Conservation (phyloP, 2,113 vertebrate species). For the Pelmatolapia mariae region DNA sequence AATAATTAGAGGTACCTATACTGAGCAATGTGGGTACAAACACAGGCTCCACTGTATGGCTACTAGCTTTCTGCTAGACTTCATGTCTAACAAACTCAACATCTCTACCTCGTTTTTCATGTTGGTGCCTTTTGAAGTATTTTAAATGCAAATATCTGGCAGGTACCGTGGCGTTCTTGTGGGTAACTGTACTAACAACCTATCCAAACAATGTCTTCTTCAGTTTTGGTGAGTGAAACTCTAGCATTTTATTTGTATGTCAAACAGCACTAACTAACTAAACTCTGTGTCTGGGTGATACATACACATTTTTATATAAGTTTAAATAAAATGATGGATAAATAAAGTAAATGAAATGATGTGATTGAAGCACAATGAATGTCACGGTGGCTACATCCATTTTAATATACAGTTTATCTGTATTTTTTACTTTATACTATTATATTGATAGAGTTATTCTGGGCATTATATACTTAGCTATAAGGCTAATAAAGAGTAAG, state of each 20-base stretch:
- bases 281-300: neutral
- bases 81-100: neutral
- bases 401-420: neutral
- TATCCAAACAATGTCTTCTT: neutral
- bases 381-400: neutral
- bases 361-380: neutral
- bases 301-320: neutral
- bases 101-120: neutral
- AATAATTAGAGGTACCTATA: neutral
- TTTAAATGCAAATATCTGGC: neutral
- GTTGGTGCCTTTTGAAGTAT: neutral
- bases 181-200: neutral
- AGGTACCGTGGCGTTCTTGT: neutral
- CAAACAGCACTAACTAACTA: neutral
- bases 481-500: neutral
- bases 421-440: neutral
- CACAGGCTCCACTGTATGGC: neutral
- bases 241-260: neutral
- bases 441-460: neutral
- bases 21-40: neutral
- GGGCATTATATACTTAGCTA: neutral
- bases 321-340: neutral
- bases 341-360: neutral
- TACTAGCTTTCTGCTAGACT: neutral
- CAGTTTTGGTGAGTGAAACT: neutral